Evolutionary conservation across 2,113 vertebrate species (phyloP).

Genomic region (Cheirogaleus medius): DNA sequence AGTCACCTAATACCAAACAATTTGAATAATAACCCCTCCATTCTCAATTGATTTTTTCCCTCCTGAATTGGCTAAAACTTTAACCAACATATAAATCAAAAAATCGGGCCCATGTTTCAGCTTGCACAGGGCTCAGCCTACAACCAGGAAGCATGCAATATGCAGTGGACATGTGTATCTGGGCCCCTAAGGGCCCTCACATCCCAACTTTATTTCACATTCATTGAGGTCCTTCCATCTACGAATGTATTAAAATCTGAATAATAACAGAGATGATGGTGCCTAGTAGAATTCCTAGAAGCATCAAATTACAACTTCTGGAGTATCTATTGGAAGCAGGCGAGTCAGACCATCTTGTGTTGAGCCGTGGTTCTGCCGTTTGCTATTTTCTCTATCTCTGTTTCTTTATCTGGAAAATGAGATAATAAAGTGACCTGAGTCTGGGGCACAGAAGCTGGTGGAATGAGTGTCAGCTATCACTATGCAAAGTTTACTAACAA

Average conservation of each 20-base stretch:
- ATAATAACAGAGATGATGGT: background rate
- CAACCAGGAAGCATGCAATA: background rate
- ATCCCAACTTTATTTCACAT: background rate
- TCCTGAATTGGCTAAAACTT: background rate
- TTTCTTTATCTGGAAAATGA: slow-evolving; percentile 7
- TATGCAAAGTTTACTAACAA: background rate
- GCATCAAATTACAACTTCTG: background rate
- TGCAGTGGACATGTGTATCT: background rate
- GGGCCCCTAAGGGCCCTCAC: background rate
- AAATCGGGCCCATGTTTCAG: background rate
- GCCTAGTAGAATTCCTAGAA: background rate
- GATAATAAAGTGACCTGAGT: background rate
- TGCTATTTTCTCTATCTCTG: background rate
- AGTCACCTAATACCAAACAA: background rate
- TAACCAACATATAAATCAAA: background rate
- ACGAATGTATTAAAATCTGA: background rate
- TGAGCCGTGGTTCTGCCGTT: background rate
- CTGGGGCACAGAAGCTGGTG: background rate
- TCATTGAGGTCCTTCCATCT: background rate
- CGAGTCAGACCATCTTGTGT: background rate
- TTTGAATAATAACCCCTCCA: background rate
- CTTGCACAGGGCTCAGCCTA: background rate
- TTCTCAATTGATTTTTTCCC: background rate
- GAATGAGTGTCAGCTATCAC: background rate
- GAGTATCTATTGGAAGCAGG: background rate